Evolutionary conservation across 2,888 invertebrate genomes (phyloP), one percentile per base, ranked within the genome.

Genomic region (Catocala fraxini): DNA sequence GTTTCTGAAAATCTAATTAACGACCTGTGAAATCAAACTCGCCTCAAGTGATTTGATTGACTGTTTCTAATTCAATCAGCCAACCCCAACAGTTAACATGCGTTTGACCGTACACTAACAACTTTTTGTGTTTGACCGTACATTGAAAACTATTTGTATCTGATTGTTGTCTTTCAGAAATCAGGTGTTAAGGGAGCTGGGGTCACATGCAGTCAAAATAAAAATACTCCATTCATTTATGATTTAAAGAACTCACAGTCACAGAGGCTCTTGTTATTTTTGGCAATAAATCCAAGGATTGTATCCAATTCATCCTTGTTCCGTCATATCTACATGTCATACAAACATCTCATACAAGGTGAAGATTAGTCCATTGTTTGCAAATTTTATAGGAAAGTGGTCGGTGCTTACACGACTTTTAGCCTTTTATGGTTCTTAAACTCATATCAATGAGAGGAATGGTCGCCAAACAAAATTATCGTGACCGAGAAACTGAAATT

Each of bases 281-380:
- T 77, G 77, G 68, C 67, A 75, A 70, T 72, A 77, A 70, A 65
- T 61, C 55, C 72, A 76, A 76, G 76, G 75, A 61, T 62, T 52
- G 51, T 49, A n/a, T 60, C 56, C 51, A 46, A 52, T 56, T 42
- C 62, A 77, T 77, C 75, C 75, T 77, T 65, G 63, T 75, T 76
- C 74, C 65, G 65, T 65, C 65, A 70, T 63, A 71, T 63, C 63
- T 63, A 52, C 61, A 59, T 65, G 56, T 62, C 65, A 66, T 66
- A 55, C 51, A 46, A 48, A 59, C 41, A 60, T 55, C 51, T 46
- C 41, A 43, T 47, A 34, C 64, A 65, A 63, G 70, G 66, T 58
- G 49, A 72, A 51, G 45, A 47, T 67, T 59, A 67, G 55, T 63
- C 68, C 63, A 68, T 71, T 78, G 78, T 77, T 75, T 77, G 78